Evolutionary conservation across 2,113 vertebrate genomes (phyloP), one percentile per base, ranked within the genome.

Genomic region (Cavia porcellus): DNA sequence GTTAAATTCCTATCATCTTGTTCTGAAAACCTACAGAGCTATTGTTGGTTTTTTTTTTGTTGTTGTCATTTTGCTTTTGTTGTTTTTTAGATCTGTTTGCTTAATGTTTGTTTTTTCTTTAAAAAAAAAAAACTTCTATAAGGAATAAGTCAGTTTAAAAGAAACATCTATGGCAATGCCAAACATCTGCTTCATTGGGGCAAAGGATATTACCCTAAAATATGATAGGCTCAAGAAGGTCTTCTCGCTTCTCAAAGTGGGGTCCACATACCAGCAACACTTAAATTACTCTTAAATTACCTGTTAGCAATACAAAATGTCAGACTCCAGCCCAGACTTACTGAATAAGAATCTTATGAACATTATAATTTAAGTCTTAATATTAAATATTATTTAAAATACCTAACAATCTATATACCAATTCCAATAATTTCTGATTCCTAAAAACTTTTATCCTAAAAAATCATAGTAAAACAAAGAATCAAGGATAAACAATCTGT

Each of bases 381-480:
- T 61, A 45, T 72, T 81, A 61, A 82, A 89, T 83, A 66, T 93
- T 64, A 83, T 89, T 90, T 35, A 77, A 38, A 5, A 75, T 79
- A 74, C 50, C 35, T 35, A 59, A 92, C 22, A 81, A 87, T 88
- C n/a, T 62, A 47, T 38, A 85, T 11, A 89, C 2, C 20, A 93
- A 87, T 88, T 93, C 25, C 13, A 96, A 22, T 94, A 70, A 94
- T 57, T 90, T 61, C 32, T 75, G 38, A 72, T 88, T 82, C 35
- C 64, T 83, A 95, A 79, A 95, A 85, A 55, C 14, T 55, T 55
- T 55, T 55, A 6, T 47, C 61, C 6, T 92, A 13, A 90, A 89
- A 93, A 90, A n/a, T 59, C 42, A 84, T n/a, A 85, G 55, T 83
- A 86, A 93, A 92, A 93, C 32, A 28, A 30, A 89, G 15, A 91